Base-by-base conservation (phyloP, 2,888 invertebrate species). In the Hemaris fuciformis region DNA sequence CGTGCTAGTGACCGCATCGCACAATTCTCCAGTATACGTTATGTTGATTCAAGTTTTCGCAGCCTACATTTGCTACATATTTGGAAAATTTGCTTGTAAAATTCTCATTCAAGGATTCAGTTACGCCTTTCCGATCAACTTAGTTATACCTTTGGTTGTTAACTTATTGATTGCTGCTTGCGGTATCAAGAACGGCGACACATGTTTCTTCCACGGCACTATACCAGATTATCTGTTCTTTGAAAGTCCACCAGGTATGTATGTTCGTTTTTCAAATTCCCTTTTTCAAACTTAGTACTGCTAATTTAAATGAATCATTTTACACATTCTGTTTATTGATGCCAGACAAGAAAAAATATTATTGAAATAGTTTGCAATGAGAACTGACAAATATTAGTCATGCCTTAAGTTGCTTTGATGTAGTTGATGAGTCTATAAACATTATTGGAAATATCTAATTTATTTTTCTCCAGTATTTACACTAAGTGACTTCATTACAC, bases 61-160 rank as follows among this genome's bases (percentile, higher is more conserved):
- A 1, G 96, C 98, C 3, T 97, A 98, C 78, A 92, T 98, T 58
- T 97, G 97, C 75, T 99, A 98, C 79, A 96, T 98, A 71, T 97
- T 98, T 77, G 98, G 98, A 68, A 99, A 99, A 90, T 98, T 98
- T 72, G 98, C 98, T 2, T 98, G 99, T 91, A 98, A 98, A 91
- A 98, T 99, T 77, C 95, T 98, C 76, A 99, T 99, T 71, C 99
- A 99, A 93, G 97, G 98, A 22, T 98, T 99, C 93, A 98, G 99
- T 81, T 99, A 98, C 81, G 98, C 99, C 0, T 97, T 99, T 74
- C 99, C 99, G 0, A 96, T 99, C 5, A 98, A 97, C 85, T 94
- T 99, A 66, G 97, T 98, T 0, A 97, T 98, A 62, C 99, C 99
- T 0, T 94, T 98, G 13, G 95, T 97, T 0, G 96, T 99, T 22